A percentile compares a stretch with the other conserved stretches of the same genome.
phyloP scores from a whole-genome alignment of 1,140 invertebrate species.

The Cyphomyrmex costatus region DNA sequence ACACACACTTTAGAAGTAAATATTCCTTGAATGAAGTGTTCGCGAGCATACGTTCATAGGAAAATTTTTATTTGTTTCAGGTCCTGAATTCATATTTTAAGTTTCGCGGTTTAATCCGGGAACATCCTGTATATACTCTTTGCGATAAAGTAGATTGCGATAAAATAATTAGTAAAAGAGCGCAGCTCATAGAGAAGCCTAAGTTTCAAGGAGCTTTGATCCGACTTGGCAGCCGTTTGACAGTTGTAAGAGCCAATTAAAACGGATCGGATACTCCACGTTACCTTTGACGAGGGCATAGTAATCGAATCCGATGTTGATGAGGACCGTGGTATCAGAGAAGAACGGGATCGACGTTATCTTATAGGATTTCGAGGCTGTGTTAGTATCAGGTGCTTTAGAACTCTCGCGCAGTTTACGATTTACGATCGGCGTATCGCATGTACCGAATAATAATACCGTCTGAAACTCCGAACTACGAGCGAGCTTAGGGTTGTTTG shows the following conservation, averaged over 20 bases:
- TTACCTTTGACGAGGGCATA: constrained; percentile 65
- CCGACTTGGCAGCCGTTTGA: constrained; percentile 5
- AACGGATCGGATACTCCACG: constrained; percentile 36
- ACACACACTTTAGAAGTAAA: too few species aligned
- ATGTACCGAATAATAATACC: constrained; percentile 17
- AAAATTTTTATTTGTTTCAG: too few species aligned
- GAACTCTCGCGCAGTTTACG: constrained; percentile 22
- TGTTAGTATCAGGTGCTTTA: constrained; percentile 40
- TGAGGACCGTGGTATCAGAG: background rate
- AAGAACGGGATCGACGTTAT: constrained; percentile 27
- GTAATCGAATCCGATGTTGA: constrained; percentile 62
- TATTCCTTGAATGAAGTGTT: too few species aligned
- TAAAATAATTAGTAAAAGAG: background rate
- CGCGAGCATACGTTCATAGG: too few species aligned
- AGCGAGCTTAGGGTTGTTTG: background rate
- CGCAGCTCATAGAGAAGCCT: background rate
- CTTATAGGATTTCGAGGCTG: constrained; percentile 41
- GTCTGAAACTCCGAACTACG: constrained; percentile 7
- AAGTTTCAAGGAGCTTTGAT: constrained; percentile 1
- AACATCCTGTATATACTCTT: background rate
- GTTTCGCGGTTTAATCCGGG: too few species aligned
- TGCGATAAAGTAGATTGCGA: background rate
- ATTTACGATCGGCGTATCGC: constrained; percentile 48
- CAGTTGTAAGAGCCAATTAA: constrained; percentile 55
- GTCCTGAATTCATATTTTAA: too few species aligned